Base-by-base conservation (phyloP, 2,888 invertebrate genomes). In the Hesperia comma region DNA sequence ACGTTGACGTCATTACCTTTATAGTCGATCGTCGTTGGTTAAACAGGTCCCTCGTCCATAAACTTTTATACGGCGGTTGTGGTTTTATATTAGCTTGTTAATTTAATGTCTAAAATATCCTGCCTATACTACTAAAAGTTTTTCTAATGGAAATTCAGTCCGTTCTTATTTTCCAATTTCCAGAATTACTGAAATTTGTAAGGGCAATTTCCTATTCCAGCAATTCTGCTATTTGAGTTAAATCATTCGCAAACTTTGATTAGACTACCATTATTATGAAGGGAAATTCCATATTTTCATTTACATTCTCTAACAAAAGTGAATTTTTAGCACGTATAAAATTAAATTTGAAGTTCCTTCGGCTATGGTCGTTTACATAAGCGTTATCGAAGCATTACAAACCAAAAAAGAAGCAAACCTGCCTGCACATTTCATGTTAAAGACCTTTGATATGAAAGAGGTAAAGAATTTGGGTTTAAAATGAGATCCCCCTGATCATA, bases 71-170 rank as follows among this genome's bases (percentile, higher is more conserved):
- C 17, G 15, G 1, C 17, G 17, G 10, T 46, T 17, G 46, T 17
- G 33, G 46, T 49, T 14, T 4, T 46, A 2, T 41, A 57, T 40
- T 57, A 7, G 10, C 40, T 32, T 17, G 32, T 32, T 46, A 46
- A 46, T 17, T 46, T 46, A 17, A 60, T 60, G 46, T 33, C 33
- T 6, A n/a, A 60, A 60, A 60, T 41, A 60, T 33, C 26, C 46
- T 49, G 17, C 26, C 32, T 43, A 17, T 49, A 6, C 19, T 17
- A 17, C 19, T 43, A 32, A 60, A 49, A 49, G 56, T 41, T 57
- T 55, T 56, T 56, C 56, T 58, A 17, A 14, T 60, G 10, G 17
- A 60, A 12, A 17, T 60, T 49, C 26, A 12, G 46, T 46, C 60
- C 49, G 15, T 32, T 33, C 17, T 49, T 15, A 33, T 17, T 19